These are phyloP conservation scores for Alosa alosa DNA, from an alignment of 2,113 vertebrate genomes.

Conservation along the genomic window DNA sequence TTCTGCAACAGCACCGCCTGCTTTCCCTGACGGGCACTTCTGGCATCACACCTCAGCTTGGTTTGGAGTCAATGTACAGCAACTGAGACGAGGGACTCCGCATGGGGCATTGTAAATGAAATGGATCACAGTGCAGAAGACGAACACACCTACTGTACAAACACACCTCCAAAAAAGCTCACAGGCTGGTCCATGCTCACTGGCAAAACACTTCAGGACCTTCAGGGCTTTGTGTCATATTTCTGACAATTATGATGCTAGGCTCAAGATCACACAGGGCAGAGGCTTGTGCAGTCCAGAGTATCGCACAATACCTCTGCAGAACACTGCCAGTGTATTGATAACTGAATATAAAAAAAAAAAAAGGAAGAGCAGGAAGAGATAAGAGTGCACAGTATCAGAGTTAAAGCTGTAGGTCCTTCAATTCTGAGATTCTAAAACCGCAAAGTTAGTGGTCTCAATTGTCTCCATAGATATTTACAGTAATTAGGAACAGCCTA, in stretches of 20 bases:
- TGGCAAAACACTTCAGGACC: neutral
- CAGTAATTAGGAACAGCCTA: too few relatives aligned
- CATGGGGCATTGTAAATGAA: conserved; percentile 18
- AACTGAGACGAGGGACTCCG: neutral
- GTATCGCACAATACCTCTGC: neutral
- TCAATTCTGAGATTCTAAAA: neutral
- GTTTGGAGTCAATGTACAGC: neutral
- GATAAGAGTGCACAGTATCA: neutral
- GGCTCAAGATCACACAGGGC: neutral
- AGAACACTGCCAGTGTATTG: neutral
- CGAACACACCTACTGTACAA: neutral
- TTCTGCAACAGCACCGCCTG: neutral
- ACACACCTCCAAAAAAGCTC: conserved; percentile 23
- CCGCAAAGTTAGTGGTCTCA: too few relatives aligned
- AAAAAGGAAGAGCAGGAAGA: neutral
- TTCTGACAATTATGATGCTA: neutral
- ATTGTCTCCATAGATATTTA: too few relatives aligned
- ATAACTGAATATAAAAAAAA: neutral
- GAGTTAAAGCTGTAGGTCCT: neutral
- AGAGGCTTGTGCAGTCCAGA: conserved; percentile 13
- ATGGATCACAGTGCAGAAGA: conserved; percentile 79
- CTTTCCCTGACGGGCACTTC: conserved; percentile 56
- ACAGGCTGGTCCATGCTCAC: conserved; percentile 35
- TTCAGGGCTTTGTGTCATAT: neutral
- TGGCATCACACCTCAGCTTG: conserved; percentile 73